Evolutionary conservation across 2,113 vertebrate genomes (phyloP), one percentile per base, ranked within the genome.

Genomic region (Colaptes auratus): DNA sequence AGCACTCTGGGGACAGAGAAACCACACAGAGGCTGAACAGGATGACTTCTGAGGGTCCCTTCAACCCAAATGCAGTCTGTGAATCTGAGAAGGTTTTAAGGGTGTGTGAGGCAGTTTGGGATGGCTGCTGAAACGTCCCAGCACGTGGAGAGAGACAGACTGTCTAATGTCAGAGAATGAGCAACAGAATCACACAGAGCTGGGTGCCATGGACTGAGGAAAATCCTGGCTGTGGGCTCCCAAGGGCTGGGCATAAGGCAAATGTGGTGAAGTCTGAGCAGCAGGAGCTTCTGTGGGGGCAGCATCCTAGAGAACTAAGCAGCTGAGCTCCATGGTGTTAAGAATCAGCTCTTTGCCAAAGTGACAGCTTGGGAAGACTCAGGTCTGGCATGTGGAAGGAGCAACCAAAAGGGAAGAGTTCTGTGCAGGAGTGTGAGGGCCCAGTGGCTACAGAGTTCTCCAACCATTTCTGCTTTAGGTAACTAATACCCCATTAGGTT

Each of bases 71-170:
- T 44, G 42, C 42, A 44, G 6, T 16, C 42, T 44, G 42, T 44
- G 42, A 13, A 16, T 44, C 42, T 44, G 42, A 15, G 15, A 44
- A 16, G 19, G 46, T 74, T 95, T 95, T 86, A 78, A 48, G 74
- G 71, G 33, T 61, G 74, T 91, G 91, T 88, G 73, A 55, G 82
- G 58, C n/a, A 75, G 75, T 89, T 89, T 92, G 89, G 85, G 92
- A 80, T 91, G 95, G 77, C 82, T 88, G 50, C 39, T 75, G 83
- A 92, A 94, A 94, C 61, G 58, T 90, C 84, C 69, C 80, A 91
- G 58, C 44, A 77, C 69, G 63, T 65, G 70, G 58, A 92, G 64
- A 84, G 94, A 91, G 82, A 75, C 33, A 83, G 30, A 88, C 61
- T 75, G 61, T 69, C 48, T 89, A 58, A 86, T 86, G 91, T 80